Evolutionary conservation across 2,888 invertebrate genomes (phyloP), one percentile per base, ranked within the genome.

Genomic region (Amphipoea lucens): DNA sequence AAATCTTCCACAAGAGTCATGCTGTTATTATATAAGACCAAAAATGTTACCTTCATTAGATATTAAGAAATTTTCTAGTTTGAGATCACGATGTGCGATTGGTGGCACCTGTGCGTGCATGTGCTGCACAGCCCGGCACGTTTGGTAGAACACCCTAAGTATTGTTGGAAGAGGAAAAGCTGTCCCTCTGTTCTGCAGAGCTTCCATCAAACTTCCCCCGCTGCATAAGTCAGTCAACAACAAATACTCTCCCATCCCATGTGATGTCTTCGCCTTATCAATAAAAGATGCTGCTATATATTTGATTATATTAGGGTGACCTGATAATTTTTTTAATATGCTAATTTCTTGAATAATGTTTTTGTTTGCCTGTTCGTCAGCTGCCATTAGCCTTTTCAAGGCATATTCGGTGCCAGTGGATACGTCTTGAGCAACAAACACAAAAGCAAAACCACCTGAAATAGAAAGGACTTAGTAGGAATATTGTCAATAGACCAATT

Each of bases 401-500:
- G 99, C 99, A 97, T 98, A 99, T 93, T 99, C 98, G 88, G 98
- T 98, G 84, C 98, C 98, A 86, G 98, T 98, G 84, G 98, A 97
- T 83, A 98, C 96, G 96, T 99, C 99, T 97, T 99, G 99, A 90
- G 99, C 99, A 89, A 99, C 98, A 97, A 98, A 99, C 81, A 99
- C 99, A 97, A 99, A 98, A 82, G 99, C 99, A 97, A 99, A 99
- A 85, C 99, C 99, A 97, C 99, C 99, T 99, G 97, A 75, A 98
- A 97, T 85, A 84, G 89, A 89, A 90, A 79, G 74, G 42, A 76
- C 62, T 79, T 71, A 79, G 71, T 84, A 87, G 83, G 66, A 88
- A 76, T 63, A 73, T 83, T 73, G 71, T 77, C 17, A 12, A 76
- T 68, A 40, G 45, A 78, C 42, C 68, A 79, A 71, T 40, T 69